These are phyloP conservation scores for Pachyramphus minor DNA, from an alignment of 2,113 vertebrate genomes.

Conservation along the genomic window DNA sequence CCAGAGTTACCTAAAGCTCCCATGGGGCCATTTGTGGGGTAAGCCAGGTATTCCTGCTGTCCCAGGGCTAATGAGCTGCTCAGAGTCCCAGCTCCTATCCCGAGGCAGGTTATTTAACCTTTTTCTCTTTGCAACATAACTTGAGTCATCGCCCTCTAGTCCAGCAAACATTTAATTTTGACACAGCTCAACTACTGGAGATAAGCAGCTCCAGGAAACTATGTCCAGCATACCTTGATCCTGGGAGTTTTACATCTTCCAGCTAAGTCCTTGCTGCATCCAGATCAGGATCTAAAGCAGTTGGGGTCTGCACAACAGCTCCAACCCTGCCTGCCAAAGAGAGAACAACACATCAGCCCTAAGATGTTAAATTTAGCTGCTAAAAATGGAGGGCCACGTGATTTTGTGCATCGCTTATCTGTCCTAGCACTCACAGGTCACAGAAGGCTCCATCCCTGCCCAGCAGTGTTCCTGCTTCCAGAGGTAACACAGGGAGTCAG, in stretches of 20 bases:
- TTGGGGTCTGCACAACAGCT: background rate
- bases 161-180: background rate
- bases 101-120: background rate
- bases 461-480: rapidly evolving
- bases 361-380: background rate
- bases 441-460: background rate
- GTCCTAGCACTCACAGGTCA: background rate
- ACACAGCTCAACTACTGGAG: rapidly evolving
- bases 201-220: background rate
- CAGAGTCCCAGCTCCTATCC: background rate
- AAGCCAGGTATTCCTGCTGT: background rate
- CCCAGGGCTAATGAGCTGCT: background rate
- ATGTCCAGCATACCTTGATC: background rate
- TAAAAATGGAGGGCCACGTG: background rate
- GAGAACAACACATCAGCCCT: background rate
- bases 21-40: rapidly evolving
- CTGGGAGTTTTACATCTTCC: background rate
- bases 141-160: background rate
- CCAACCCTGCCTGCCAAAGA: background rate
- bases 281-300: background rate
- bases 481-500: background rate
- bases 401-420: background rate
- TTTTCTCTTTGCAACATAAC: background rate
- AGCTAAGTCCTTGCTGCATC: background rate
- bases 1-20: background rate